Base-by-base conservation (phyloP, 2,113 vertebrate genomes). In the Bos indicus region DNA sequence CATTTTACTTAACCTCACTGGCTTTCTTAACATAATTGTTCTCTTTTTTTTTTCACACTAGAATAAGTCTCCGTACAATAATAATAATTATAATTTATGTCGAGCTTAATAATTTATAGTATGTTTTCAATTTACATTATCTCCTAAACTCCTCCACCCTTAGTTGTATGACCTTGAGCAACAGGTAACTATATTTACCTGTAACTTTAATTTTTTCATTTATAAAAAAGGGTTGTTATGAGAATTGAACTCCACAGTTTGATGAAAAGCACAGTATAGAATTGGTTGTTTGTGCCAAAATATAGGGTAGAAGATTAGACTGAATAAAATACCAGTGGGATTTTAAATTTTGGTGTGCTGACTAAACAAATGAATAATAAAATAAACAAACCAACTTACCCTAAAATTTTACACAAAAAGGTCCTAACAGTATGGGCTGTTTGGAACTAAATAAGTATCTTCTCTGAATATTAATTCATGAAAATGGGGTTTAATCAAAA, bases 321-420 rank as follows among this genome's bases (percentile, higher is more conserved):
- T 96, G 92, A 97, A 96, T 91, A 97, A 97, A 94, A 96, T 93
- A 97, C 95, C 81, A 85, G 78, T 33, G 43, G 71, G 14, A 40
- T 90, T 94, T 92, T 87, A 91, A 85, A 96, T 96, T 90, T 81
- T 91, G 36, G 0, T 90, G 54, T 96, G 90, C 90, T 98, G 85
- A 96, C 54, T 54, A 94, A 82, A 62, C 23, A 85, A 86, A 64
- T 26, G 13, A 93, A 64, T 51, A 84, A 90, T 28, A 81, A 77
- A 92, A 43, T 36, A 80, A 86, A 59, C 19, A 92, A 93, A 85
- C 17, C 26, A 46, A 83, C 33, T 82, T 51, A 56, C 6, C 21
- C 19, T 82, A 87, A 87, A 88, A 71, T 84, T 97, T 3, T 93
- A 80, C 67, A 67, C 93, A 92, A 94, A 97, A 94, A 88, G 36